phyloP scores from a whole-genome alignment of 2,797 vertebrate species.

The Neosilurus mollespiculum region DNA sequence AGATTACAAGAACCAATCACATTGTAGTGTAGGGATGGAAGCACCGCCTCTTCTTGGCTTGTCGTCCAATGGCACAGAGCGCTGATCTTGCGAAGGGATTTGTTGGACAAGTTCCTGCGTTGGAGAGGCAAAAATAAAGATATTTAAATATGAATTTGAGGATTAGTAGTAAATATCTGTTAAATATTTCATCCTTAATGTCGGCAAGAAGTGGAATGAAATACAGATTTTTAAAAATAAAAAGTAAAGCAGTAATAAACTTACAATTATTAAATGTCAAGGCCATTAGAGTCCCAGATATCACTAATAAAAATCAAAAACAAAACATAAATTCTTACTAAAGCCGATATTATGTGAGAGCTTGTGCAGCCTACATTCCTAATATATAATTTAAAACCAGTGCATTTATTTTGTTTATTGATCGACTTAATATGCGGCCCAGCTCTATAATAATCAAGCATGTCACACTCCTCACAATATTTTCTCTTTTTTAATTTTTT shows the following conservation, averaged over 20 bases:
- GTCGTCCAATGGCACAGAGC: conserved; percentile 33
- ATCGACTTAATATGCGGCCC: neutral
- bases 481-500: no score
- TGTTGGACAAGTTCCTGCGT: neutral
- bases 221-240: no score
- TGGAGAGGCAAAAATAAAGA: neutral
- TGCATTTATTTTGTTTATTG: neutral
- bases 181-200: neutral
- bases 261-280: neutral
- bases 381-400: no score
- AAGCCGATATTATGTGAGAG: neutral
- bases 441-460: neutral
- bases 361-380: neutral
- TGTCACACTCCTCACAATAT: neutral
- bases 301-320: neutral
- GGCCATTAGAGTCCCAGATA: neutral
- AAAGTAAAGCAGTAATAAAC: neutral
- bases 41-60: conserved; percentile 2
- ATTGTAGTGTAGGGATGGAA: neutral
- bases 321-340: no score
- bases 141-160: neutral
- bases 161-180: neutral
- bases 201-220: neutral
- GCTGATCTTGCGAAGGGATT: neutral
- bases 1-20: conserved; percentile 45